Conservation (phyloP, 1,140 invertebrate species). For the Cepaea nemoralis region DNA sequence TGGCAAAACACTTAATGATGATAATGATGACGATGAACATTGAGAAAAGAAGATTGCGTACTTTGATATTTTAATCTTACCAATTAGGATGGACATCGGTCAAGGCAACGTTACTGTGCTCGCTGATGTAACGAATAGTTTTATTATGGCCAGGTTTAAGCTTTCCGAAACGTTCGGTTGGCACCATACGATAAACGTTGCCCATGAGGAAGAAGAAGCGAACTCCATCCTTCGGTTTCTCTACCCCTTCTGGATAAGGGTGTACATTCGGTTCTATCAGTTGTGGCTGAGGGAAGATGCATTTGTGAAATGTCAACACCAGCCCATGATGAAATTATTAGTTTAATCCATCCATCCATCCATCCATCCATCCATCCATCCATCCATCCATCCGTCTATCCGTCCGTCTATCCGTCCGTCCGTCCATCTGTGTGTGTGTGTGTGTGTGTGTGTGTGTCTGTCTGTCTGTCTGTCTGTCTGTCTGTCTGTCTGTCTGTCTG, state of each 20-base stretch:
- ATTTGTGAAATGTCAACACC: too few species aligned
- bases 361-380: too few species aligned
- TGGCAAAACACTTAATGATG: too few species aligned
- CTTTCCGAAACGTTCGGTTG: neutral
- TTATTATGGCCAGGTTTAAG: slow-evolving; percentile 18
- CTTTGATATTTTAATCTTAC: too few species aligned
- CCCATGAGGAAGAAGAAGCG: slow-evolving; percentile 29
- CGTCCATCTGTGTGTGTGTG: too few species aligned
- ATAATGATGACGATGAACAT: too few species aligned
- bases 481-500: slow-evolving; percentile 7
- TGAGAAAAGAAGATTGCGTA: neutral
- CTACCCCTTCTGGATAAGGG: slow-evolving; percentile 30
- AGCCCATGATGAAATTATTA: too few species aligned
- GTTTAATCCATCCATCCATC: too few species aligned
- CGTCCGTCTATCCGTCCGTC: too few species aligned
- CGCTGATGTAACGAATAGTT: slow-evolving; percentile 28
- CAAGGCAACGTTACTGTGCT: slow-evolving; percentile 18
- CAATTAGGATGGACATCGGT: slow-evolving; percentile 35
- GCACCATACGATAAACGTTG: slow-evolving; percentile 24
- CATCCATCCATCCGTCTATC: too few species aligned
- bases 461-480: too few species aligned
- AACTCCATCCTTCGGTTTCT: slow-evolving; percentile 31
- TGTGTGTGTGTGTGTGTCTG: too few species aligned
- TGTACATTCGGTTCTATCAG: slow-evolving; percentile 18
- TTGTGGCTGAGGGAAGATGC: neutral